Percentiles rank a stretch among this genome's conserved stretches.
phyloP scores from a whole-genome alignment of 2,797 vertebrate genomes.

The Aeoliscus strigatus region DNA sequence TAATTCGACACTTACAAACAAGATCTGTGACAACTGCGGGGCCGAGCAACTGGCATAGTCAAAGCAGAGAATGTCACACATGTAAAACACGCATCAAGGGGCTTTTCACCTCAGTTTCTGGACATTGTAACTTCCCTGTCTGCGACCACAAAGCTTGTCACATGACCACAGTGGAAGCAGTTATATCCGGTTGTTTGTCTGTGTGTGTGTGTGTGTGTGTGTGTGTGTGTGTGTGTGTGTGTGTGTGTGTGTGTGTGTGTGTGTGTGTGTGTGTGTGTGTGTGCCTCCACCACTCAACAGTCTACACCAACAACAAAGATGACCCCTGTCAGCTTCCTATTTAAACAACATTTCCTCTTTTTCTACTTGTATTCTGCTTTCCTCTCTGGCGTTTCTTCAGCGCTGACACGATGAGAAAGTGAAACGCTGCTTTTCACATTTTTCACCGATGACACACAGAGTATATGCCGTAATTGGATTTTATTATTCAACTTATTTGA shows the following conservation, averaged over 20 bases:
- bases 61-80: too few species aligned
- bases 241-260: constrained; percentile 35
- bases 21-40: too few species aligned
- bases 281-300: constrained; percentile 24
- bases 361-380: constrained; percentile 64
- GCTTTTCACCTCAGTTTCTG: too few species aligned
- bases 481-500: background rate
- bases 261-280: constrained; percentile 35
- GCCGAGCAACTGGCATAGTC: too few species aligned
- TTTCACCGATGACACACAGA: background rate
- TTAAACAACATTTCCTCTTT: constrained; percentile 61
- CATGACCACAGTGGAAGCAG: constrained; percentile 61
- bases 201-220: constrained; percentile 37
- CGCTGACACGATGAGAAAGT: constrained; percentile 34
- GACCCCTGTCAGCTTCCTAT: constrained; percentile 67
- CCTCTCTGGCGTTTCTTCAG: constrained; percentile 22
- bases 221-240: constrained; percentile 35
- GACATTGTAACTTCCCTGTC: constrained; percentile 55
- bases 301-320: constrained; percentile 61
- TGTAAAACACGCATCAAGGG: too few species aligned
- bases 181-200: constrained; percentile 63
- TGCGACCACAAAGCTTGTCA: constrained; percentile 57
- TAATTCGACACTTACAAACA: too few species aligned
- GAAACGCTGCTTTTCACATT: constrained; percentile 34
- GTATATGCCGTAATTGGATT: constrained; percentile 9